A percentile compares a stretch with the other conserved stretches of the same genome.
Evolutionary conservation across 2,797 vertebrate genomes (phyloP).

Genomic region (Hippocampus kuda): DNA sequence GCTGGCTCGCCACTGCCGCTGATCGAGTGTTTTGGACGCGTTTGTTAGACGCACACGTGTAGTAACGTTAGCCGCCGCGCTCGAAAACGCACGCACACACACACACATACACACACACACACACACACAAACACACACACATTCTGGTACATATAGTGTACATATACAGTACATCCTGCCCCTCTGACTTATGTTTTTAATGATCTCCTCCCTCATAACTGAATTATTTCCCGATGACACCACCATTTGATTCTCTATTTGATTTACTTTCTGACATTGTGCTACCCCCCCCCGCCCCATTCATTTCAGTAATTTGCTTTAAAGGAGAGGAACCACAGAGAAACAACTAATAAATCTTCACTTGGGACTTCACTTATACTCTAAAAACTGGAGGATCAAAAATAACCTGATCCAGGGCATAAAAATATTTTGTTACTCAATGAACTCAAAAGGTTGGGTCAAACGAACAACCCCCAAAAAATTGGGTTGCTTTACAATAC

Average conservation of each 20-base stretch:
- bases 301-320: constrained; percentile 65
- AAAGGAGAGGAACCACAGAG: constrained; percentile 56
- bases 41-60: neutral
- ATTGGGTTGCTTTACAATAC: no score
- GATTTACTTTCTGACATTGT: constrained; percentile 43
- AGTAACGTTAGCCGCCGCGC: neutral
- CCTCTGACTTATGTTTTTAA: neutral
- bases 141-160: neutral
- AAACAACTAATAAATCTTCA: constrained; percentile 7
- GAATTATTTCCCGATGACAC: neutral
- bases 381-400: no score
- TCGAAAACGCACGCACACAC: neutral
- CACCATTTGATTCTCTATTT: constrained; percentile 25
- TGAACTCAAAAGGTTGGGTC: no score
- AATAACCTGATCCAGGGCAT: no score
- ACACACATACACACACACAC: neutral
- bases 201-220: constrained; percentile 11
- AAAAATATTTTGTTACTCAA: no score
- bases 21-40: neutral
- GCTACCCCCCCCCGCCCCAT: constrained; percentile 31
- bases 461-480: no score
- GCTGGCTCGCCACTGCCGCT: neutral
- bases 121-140: neutral
- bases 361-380: no score
- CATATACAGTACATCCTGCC: no score